Percentiles rank a stretch among this genome's conserved stretches.
These are phyloP conservation scores for Acestrorhynchus altus DNA, from an alignment of 2,797 vertebrate species.

Conservation along the genomic window DNA sequence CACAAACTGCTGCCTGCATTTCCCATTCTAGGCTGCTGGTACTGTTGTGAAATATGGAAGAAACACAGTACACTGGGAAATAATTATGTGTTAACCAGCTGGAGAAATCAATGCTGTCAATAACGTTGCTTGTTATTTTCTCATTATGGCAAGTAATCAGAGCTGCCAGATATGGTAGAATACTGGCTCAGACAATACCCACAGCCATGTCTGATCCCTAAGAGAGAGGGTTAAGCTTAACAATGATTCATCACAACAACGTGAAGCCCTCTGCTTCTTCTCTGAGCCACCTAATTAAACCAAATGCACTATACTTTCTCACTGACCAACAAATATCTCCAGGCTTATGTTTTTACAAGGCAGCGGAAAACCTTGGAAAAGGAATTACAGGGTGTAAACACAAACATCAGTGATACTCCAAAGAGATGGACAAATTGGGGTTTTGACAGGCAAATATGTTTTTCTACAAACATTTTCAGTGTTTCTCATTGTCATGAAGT, in stretches of 20 bases:
- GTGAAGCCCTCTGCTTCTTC: conserved; percentile 13
- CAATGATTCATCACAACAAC: conserved; percentile 29
- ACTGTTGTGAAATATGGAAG: neutral
- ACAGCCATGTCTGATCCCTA: conserved; percentile 16
- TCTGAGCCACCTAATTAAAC: conserved; percentile 34
- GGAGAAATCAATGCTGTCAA: neutral
- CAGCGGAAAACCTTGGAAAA: neutral
- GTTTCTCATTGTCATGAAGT: neutral
- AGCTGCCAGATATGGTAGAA: neutral
- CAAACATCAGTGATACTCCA: neutral
- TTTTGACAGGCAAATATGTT: neutral
- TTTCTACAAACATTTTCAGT: neutral
- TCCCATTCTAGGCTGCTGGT: neutral
- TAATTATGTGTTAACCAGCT: too few relatives aligned
- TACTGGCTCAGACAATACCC: neutral
- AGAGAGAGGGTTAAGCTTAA: conserved; percentile 18
- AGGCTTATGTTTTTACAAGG: conserved; percentile 6
- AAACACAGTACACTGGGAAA: neutral
- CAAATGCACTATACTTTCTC: conserved; percentile 6
- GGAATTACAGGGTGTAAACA: neutral
- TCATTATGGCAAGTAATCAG: neutral
- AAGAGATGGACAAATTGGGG: neutral
- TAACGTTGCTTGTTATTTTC: conserved; percentile 1
- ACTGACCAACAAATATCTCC: conserved; percentile 1
- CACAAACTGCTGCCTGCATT: neutral